Evolutionary conservation across 1,140 invertebrate genomes (phyloP).

Genomic region (Drosophila ironensis): DNA sequence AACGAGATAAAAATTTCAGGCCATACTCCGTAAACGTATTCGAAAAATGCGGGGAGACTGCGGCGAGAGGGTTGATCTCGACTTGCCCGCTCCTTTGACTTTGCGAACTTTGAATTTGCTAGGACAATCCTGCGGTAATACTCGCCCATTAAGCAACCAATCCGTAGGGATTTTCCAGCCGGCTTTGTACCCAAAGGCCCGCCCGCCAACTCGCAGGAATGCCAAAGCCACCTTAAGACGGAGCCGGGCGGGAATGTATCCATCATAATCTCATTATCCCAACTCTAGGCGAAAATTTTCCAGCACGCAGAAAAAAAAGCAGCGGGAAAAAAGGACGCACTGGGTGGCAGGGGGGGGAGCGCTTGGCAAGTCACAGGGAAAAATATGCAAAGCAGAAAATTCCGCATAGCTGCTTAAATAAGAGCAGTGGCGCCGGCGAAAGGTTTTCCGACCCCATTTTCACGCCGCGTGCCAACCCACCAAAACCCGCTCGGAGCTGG

Average conservation of each 20-base stretch:
- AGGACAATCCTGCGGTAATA: slow-evolving; percentile 34
- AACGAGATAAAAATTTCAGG: slow-evolving; percentile 2
- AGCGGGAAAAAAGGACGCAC: background rate
- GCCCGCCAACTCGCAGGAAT: slow-evolving; percentile 1
- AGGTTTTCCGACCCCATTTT: slow-evolving; percentile 8
- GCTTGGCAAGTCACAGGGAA: slow-evolving; percentile 14
- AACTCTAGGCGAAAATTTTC: slow-evolving; percentile 29
- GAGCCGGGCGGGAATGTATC: slow-evolving; percentile 37
- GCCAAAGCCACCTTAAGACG: slow-evolving; percentile 36
- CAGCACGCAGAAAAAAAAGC: background rate
- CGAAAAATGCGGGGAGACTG: background rate
- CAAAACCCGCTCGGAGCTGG: slow-evolving; percentile 5
- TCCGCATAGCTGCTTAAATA: slow-evolving; percentile 21
- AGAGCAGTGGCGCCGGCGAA: slow-evolving; percentile 1
- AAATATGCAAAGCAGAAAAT: slow-evolving; percentile 63
- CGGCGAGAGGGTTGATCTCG: background rate
- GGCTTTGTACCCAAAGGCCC: slow-evolving; percentile 15
- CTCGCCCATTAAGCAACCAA: slow-evolving; percentile 30
- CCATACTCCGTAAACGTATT: too few relatives aligned
- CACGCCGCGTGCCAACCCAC: too few relatives aligned
- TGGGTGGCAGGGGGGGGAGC: background rate
- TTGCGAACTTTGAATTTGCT: slow-evolving; percentile 34
- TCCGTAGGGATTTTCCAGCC: slow-evolving; percentile 37
- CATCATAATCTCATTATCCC: slow-evolving; percentile 46
- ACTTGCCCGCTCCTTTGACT: slow-evolving; percentile 6